Percentiles rank a stretch among this genome's conserved stretches.
phyloP scores from a whole-genome alignment of 2,888 invertebrate species.

The Drosophila trichaetosa region DNA sequence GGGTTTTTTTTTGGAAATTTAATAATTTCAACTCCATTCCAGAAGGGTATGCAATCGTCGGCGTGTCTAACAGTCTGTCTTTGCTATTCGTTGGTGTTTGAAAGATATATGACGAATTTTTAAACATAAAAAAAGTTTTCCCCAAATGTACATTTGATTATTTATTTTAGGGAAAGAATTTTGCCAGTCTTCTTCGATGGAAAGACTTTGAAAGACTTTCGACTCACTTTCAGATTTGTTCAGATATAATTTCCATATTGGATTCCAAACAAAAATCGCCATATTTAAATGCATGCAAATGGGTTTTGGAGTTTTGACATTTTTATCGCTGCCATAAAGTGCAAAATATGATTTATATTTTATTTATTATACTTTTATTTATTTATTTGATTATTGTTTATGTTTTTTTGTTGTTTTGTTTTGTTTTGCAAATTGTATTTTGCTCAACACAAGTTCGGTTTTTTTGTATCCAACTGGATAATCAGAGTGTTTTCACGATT shows the following conservation, averaged over 20 bases:
- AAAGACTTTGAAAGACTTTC: not conserved
- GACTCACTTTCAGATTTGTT: not conserved
- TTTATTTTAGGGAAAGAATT: not conserved
- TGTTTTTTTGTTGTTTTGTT: too few relatives aligned
- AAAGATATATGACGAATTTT: not conserved
- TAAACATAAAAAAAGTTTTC: not conserved
- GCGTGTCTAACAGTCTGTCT: not conserved
- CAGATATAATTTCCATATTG: not conserved
- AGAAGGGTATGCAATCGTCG: not conserved
- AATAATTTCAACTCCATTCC: not conserved
- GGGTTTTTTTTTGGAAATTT: too few relatives aligned
- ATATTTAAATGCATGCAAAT: not conserved
- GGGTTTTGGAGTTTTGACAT: not conserved
- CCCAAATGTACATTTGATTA: not conserved
- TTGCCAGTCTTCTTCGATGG: not conserved
- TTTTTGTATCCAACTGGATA: not conserved
- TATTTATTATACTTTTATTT: too few relatives aligned
- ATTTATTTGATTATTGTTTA: too few relatives aligned
- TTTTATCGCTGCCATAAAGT: not conserved
- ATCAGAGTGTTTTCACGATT: not conserved
- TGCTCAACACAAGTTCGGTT: not conserved
- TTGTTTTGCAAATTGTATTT: not conserved
- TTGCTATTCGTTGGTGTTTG: not conserved
- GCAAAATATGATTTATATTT: not conserved
- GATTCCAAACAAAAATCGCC: not conserved